Conservation (phyloP, 2,113 vertebrate species). For the Seriola quinqueradiata region DNA sequence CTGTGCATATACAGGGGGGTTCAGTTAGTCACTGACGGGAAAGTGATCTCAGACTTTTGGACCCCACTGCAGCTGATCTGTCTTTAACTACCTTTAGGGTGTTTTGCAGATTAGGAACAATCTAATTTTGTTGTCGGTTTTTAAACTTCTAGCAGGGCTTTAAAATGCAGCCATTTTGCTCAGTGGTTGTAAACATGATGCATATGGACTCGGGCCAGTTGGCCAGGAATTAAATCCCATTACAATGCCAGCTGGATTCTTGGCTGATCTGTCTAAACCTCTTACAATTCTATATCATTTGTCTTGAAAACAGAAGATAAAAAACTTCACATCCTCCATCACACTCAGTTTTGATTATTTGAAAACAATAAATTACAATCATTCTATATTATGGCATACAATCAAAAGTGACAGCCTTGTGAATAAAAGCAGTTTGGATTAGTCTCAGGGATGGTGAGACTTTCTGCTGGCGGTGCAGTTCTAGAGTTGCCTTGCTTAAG, state of each 20-base stretch:
- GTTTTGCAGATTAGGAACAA: constrained; percentile 1
- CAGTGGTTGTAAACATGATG: constrained; percentile 45
- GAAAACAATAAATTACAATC: constrained; percentile 10
- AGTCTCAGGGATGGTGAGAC: constrained; percentile 3
- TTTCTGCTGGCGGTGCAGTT: background rate
- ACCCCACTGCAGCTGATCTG: background rate
- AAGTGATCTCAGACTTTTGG: too few relatives aligned
- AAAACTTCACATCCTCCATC: constrained; percentile 14
- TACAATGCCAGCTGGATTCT: constrained; percentile 69
- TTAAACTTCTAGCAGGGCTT: constrained; percentile 17
- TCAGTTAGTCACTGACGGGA: too few relatives aligned
- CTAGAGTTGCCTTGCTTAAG: constrained; percentile 32
- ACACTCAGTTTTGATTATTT: background rate
- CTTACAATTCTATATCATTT: constrained; percentile 64
- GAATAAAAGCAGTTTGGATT: constrained; percentile 2
- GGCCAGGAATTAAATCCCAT: constrained; percentile 70
- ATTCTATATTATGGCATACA: background rate
- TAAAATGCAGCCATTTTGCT: constrained; percentile 48
- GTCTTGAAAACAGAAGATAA: constrained; percentile 37
- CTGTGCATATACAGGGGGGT: background rate
- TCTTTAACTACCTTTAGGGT: background rate
- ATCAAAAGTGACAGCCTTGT: background rate
- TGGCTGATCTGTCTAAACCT: constrained; percentile 71
- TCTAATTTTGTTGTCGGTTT: background rate
- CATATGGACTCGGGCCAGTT: constrained; percentile 62